phyloP scores from a whole-genome alignment of 2,888 invertebrate species.

The Nymphalis urticae region DNA sequence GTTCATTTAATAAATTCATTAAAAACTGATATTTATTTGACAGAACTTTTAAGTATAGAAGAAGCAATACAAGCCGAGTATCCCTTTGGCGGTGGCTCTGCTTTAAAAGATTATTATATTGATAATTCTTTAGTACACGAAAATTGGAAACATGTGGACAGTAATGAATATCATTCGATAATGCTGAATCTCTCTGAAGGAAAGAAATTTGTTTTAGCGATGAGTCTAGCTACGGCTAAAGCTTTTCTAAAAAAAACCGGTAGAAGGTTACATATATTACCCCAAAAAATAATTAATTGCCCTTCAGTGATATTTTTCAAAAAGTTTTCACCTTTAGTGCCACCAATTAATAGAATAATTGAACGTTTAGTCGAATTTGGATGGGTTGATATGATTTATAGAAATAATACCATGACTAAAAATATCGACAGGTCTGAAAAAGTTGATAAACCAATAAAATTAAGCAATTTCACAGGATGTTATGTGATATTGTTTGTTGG shows the following conservation, averaged over 20 bases:
- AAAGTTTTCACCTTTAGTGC: constrained; percentile 59
- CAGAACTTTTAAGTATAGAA: constrained; percentile 55
- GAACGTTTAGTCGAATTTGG: constrained; percentile 57
- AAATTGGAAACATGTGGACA: constrained; percentile 53
- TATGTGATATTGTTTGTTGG: constrained; percentile 59
- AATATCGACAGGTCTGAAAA: constrained; percentile 17
- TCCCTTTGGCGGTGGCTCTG: constrained; percentile 58
- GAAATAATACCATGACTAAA: constrained; percentile 44
- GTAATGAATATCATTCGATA: constrained; percentile 47
- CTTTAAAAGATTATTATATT: constrained; percentile 61
- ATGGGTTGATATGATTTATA: constrained; percentile 53
- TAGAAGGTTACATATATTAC: constrained; percentile 52
- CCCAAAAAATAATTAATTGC: constrained; percentile 50
- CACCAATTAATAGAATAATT: constrained; percentile 53
- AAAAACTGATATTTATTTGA: constrained; percentile 56
- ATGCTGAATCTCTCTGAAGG: constrained; percentile 54
- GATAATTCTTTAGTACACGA: constrained; percentile 55
- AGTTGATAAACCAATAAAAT: constrained; percentile 50
- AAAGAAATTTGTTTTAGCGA: constrained; percentile 58
- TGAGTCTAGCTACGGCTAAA: constrained; percentile 53
- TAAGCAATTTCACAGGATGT: constrained; percentile 62
- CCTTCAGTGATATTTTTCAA: constrained; percentile 65
- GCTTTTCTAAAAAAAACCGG: constrained; percentile 45
- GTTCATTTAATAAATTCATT: constrained; percentile 62
- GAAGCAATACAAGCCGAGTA: constrained; percentile 57